Base-by-base conservation (phyloP, 2,113 vertebrate genomes). In the Cebidichthys violaceus region DNA sequence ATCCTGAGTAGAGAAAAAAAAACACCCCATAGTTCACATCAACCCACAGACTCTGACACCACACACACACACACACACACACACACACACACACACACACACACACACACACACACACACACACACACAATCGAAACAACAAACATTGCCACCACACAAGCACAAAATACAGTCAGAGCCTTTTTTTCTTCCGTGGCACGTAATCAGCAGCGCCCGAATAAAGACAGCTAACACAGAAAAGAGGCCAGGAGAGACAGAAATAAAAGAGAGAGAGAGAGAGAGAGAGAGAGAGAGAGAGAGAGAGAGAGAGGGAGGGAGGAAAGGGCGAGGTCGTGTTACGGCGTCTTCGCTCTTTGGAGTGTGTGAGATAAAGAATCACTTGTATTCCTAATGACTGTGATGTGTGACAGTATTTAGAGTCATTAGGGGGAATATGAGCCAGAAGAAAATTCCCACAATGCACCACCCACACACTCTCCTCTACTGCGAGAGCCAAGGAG, bases 381-480 rank as follows among this genome's bases (percentile, higher is more conserved):
- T 73, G 43, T 76, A 68, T 71, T 66, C 29, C 24, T 89, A 88
- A 90, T 90, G 85, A 90, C 41, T 82, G 70, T 77, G 84, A 89
- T 83, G 70, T 87, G 89, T 68, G 79, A 87, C 83, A 85, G 69
- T 84, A 81, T 87, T 89, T 87, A 84, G 73, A 83, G 64, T 47
- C 86, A 88, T 90, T 79, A 86, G 79, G 35, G 60, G 37, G 59
- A 79, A 75, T 77, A 81, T 74, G 75, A 86, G 88, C 61, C 77
- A 86, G 72, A 82, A 72, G 78, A 41, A 82, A 60, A 82, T 22
- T 65, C 67, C 67, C 82, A 88, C 88, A 87, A 80, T 65, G 65
- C 76, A 85, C 85, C 85, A 84, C 79, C 76, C 88, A 91, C 86
- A 81, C 61, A 61, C 29, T 61, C 61, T 73, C 69, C 60, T 68